phyloP scores from a whole-genome alignment of 1,140 invertebrate species.

The Cydia pomonella region DNA sequence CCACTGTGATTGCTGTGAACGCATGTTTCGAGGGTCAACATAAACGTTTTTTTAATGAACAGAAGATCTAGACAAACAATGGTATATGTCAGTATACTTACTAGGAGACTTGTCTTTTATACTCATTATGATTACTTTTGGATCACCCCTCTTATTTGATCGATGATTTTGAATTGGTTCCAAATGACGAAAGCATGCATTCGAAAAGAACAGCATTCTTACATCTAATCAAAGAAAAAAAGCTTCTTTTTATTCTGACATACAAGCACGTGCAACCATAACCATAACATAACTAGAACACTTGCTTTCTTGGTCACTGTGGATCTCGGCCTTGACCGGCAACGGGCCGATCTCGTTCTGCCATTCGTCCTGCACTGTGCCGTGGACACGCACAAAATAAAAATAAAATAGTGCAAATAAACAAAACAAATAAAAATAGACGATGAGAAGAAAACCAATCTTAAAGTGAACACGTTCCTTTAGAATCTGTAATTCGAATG shows the following conservation, averaged over 20 bases:
- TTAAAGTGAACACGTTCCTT: background rate
- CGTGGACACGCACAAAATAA: conserved; percentile 22
- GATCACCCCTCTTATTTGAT: too few species aligned
- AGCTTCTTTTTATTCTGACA: background rate
- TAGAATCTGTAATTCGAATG: too few species aligned
- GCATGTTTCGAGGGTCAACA: too few species aligned
- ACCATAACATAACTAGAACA: conserved; percentile 47
- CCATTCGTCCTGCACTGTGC: conserved; percentile 56
- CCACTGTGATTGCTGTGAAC: too few species aligned
- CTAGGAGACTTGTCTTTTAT: too few species aligned
- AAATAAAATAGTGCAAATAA: conserved; percentile 36
- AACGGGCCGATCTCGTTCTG: conserved; percentile 34
- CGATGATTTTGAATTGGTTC: too few species aligned
- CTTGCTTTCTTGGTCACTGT: conserved; percentile 74
- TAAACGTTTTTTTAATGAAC: too few species aligned
- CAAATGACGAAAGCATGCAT: too few species aligned
- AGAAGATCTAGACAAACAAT: too few species aligned
- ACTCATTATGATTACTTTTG: too few species aligned
- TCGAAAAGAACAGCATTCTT: too few species aligned
- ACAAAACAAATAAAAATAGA: conserved; percentile 29
- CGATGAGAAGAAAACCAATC: conserved; percentile 38
- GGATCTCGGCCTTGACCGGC: conserved; percentile 55
- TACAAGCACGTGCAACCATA: conserved; percentile 41
- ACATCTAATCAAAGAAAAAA: background rate
- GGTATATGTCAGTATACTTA: too few species aligned